Evolutionary conservation across 2,888 invertebrate genomes (phyloP).

Genomic region (Plusia festucae): DNA sequence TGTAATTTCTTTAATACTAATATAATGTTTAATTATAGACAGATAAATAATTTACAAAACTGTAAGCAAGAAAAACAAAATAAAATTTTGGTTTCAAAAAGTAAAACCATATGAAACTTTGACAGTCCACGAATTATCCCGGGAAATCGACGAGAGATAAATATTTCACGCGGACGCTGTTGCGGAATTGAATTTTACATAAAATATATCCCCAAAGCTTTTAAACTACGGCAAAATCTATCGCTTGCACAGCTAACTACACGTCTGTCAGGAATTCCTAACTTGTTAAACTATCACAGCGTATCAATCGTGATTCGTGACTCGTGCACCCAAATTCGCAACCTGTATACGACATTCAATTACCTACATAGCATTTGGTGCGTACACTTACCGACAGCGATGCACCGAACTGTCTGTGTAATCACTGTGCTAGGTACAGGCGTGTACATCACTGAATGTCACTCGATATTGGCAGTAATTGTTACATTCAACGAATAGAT

Average conservation of each 20-base stretch:
- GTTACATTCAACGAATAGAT: neutral
- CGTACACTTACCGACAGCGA: conserved; percentile 37
- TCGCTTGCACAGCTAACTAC: neutral
- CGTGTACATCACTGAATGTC: neutral
- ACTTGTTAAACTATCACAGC: conserved; percentile 6
- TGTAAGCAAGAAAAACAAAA: neutral
- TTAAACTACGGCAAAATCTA: neutral
- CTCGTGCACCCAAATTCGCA: conserved; percentile 35
- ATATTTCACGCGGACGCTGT: neutral
- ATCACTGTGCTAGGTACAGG: conserved; percentile 16
- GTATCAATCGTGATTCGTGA: conserved; percentile 2
- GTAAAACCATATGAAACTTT: neutral
- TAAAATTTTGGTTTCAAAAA: neutral
- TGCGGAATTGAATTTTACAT: conserved; percentile 4
- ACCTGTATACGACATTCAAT: conserved; percentile 67
- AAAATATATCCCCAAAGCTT: neutral
- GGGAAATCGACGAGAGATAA: conserved; percentile 3
- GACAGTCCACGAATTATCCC: neutral
- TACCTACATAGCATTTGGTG: conserved; percentile 52
- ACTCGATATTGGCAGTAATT: conserved; percentile 6
- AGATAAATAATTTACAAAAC: too few relatives aligned
- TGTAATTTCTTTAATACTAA: too few relatives aligned
- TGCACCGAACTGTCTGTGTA: conserved; percentile 45
- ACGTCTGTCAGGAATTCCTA: neutral
- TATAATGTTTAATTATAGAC: too few relatives aligned